Conservation (phyloP, 1,140 invertebrate species). For the Eriosoma lanigerum region DNA sequence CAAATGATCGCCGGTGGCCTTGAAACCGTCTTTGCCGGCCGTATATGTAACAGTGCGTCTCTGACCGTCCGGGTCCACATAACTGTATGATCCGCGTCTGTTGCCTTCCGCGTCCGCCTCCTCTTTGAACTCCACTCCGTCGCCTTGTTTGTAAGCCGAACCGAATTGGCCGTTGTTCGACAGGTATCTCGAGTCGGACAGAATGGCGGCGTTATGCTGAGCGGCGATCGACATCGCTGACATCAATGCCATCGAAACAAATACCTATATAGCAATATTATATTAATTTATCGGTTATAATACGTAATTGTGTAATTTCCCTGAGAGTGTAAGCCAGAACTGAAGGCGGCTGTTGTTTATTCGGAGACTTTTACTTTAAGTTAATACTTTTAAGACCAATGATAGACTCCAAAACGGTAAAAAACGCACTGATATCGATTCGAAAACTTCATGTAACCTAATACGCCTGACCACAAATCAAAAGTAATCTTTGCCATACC, state of each 20-base stretch:
- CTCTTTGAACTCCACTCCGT: constrained; percentile 87
- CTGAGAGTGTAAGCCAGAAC: no score
- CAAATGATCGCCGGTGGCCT: constrained; percentile 76
- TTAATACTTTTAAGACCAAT: no score
- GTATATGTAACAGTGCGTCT: constrained; percentile 79
- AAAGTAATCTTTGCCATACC: no score
- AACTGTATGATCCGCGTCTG: constrained; percentile 80
- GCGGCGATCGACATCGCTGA: constrained; percentile 67
- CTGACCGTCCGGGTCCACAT: constrained; percentile 80
- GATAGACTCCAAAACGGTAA: no score
- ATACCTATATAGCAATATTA: constrained; percentile 58
- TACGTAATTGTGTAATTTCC: no score
- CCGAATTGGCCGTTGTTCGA: constrained; percentile 81
- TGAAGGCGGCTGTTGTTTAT: no score
- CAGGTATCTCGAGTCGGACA: constrained; percentile 77
- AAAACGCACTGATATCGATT: no score
- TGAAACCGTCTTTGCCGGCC: constrained; percentile 80
- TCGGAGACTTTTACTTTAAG: no score
- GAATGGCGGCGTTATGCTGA: constrained; percentile 74
- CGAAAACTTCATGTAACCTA: no score
- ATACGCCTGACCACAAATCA: no score
- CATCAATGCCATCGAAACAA: constrained; percentile 65
- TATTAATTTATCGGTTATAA: no score
- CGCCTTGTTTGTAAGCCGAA: constrained; percentile 79
- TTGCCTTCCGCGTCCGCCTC: constrained; percentile 80